phyloP scores from a whole-genome alignment of 1,140 invertebrate genomes.

The Apis florea region DNA sequence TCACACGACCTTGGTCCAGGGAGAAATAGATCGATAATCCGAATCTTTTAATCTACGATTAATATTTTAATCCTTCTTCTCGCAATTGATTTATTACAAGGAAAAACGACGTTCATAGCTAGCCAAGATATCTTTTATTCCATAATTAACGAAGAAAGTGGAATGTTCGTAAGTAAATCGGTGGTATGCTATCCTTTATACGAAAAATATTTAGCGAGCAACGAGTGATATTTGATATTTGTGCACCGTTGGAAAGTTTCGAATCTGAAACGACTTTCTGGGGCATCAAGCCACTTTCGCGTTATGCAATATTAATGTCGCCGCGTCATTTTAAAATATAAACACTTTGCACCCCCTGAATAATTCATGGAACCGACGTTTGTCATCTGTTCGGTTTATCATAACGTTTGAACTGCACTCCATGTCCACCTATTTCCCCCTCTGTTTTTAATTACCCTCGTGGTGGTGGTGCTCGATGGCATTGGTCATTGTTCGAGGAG shows the following conservation, averaged over 20 bases:
- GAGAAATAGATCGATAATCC: neutral
- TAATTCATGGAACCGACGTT: constrained; percentile 48
- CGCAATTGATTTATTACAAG: too few species aligned
- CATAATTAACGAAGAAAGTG: neutral
- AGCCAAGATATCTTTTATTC: too few species aligned
- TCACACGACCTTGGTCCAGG: fast-evolving
- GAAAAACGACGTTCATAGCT: too few species aligned
- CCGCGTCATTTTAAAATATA: constrained; percentile 63
- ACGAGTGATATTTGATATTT: constrained; percentile 57
- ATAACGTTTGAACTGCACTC: constrained; percentile 23
- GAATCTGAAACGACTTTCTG: constrained; percentile 50
- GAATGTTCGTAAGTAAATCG: neutral
- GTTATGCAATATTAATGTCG: constrained; percentile 61
- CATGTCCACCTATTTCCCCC: too few species aligned
- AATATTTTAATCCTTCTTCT: too few species aligned
- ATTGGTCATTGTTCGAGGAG: neutral
- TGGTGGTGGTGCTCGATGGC: neutral
- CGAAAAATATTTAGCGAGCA: constrained; percentile 51
- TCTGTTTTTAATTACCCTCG: neutral
- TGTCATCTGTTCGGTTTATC: constrained; percentile 41
- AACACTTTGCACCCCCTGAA: constrained; percentile 58
- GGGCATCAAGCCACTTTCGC: constrained; percentile 49
- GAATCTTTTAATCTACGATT: neutral
- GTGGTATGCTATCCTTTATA: neutral
- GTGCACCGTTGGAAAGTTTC: constrained; percentile 40